Evolutionary conservation across 2,113 vertebrate species (phyloP).

Genomic region (Camelus dromedarius): DNA sequence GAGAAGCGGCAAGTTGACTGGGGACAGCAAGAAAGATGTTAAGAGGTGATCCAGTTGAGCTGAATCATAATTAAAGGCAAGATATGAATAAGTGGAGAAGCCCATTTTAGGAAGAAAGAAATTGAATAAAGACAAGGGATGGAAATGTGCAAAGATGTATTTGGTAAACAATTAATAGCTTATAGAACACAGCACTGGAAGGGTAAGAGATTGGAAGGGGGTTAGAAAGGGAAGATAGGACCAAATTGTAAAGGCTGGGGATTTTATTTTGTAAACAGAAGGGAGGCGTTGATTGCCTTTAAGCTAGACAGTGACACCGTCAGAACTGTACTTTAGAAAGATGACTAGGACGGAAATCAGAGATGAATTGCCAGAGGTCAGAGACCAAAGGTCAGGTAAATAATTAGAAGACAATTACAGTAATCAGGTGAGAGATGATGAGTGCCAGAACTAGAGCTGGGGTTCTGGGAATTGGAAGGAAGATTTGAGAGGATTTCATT

Average conservation of each 20-base stretch:
- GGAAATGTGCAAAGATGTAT: neutral
- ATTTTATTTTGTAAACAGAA: neutral
- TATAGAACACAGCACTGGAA: neutral
- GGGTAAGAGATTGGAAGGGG: neutral
- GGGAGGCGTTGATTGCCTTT: neutral
- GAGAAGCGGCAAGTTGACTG: neutral
- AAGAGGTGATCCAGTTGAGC: neutral
- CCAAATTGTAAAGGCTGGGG: neutral
- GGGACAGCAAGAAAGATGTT: neutral
- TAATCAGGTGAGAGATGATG: neutral
- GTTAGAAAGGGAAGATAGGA: neutral
- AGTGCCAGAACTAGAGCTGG: neutral
- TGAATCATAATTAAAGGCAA: neutral
- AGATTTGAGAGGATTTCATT: slow-evolving; percentile 49
- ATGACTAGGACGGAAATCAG: neutral
- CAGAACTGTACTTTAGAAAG: slow-evolving; percentile 2
- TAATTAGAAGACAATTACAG: neutral
- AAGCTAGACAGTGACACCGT: neutral
- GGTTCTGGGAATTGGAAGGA: neutral
- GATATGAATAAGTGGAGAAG: neutral
- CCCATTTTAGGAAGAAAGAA: neutral
- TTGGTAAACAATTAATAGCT: neutral
- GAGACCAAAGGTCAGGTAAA: slow-evolving; percentile 53
- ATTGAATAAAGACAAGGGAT: neutral
- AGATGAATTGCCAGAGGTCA: neutral